Evolutionary conservation across 2,797 vertebrate species (phyloP), one percentile per base, ranked within the genome.

Genomic region (Erethizon dorsatum): DNA sequence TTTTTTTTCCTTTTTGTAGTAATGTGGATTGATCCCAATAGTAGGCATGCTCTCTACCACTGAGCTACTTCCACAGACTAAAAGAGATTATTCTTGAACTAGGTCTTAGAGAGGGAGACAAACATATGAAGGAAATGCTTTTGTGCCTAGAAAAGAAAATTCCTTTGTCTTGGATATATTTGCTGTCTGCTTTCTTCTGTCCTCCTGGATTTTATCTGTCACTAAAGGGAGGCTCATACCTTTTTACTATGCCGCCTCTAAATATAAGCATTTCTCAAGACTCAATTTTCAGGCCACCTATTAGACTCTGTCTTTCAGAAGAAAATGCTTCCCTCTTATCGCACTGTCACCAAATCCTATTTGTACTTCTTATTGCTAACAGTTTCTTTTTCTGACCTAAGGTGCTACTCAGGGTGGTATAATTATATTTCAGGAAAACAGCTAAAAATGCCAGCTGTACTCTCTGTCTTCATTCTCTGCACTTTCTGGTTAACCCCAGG

Each of bases 71-170:
- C 15, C 50, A 5, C 15, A 33, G 77, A n/a, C 59, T 37, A 45
- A 61, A 94, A 20, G 28, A 93, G n/a, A 47, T 78, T 24, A 65
- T 77, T 86, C 54, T 71, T 80, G 61, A 95, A 73, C 31, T 50
- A 8, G 0, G 56, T 93, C 26, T 77, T 5, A 24, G 31, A 79
- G 15, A 56, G 47, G 61, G 31, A 90, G 63, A 71, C 12, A 84
- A 26, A 26, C 5, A 45, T 63, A 41, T 17, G 5, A 63, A 2
- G 12, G 3, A 82, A 86, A 14, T 5, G 12, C 9, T 47, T 5
- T 5, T 18, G 65, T 69, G 52, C 41, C 17, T 22, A 5, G n/a
- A 85, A 83, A 9, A 20, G n/a, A 4, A 28, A 0, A 47, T 85
- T 63, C 15, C 5, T 61, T 90, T 61, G 28, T 83, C 8, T 92